Base-by-base conservation (phyloP, 1,140 invertebrate genomes). In the Mesaphorura yosii region DNA sequence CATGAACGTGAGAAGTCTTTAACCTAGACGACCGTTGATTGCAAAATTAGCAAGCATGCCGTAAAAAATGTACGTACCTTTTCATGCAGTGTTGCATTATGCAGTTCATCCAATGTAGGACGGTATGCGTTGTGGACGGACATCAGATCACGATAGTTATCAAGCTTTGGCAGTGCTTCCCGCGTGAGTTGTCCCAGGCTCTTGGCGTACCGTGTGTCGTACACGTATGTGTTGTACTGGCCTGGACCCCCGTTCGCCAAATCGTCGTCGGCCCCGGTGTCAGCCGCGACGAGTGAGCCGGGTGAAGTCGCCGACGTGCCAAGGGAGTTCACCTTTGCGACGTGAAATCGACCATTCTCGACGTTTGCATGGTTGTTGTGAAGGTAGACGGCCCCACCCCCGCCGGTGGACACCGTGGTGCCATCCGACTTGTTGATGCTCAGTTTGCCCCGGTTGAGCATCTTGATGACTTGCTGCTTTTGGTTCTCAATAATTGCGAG, bases 101-200 rank as follows among this genome's bases (percentile, higher is more conserved):
- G 76, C 1, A 79, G 67, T 64, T 78, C 75, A 48, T 76, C 75
- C 3, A 79, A 61, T 15, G 76, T 79, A 3, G 77, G 77, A 48
- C 66, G 64, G 53, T 70, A 70, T 23, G 69, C 69, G 31, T 67
- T 66, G n/a, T 68, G 70, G 19, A 74, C 71, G 15, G 73, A 75
- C 48, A 73, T 63, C 28, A 76, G 65, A 65, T 78, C 76, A 41
- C 76, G 66, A 64, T 79, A 79, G 64, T 78, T 72, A 57, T 78
- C 76, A 31, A 73, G 64, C 47, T 75, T 67, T 7, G 77, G 77
- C 3, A 78, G 60, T 3, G 74, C 73, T 66, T 78, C 76, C 42
- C 72, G 64, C 1, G 75, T 77, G 52, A 77, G 71, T 58, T 72
- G 70, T 12, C 70, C 70, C 54, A 76, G 67, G 48, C 71, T 75